phyloP scores from a whole-genome alignment of 2,113 vertebrate genomes.

The Haliaeetus leucogaster region DNA sequence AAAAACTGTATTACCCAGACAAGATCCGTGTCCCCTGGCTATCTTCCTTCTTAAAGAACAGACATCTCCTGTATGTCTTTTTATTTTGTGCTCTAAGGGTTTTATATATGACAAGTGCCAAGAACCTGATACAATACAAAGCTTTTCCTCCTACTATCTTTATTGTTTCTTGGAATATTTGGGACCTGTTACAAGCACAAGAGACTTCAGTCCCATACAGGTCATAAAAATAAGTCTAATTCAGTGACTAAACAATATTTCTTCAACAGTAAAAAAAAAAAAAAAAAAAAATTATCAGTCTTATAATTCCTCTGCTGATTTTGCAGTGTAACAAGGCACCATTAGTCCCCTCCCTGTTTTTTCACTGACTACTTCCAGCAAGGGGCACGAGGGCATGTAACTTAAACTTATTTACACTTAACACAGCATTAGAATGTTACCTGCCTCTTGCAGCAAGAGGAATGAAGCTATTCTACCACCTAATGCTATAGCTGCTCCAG shows the following conservation, averaged over 20 bases:
- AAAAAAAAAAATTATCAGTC: neutral
- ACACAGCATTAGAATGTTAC: neutral
- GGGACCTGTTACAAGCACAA: neutral
- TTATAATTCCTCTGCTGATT: neutral
- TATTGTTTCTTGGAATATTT: slow-evolving; percentile 4
- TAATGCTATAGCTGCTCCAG: neutral
- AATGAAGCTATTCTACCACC: neutral
- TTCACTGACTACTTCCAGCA: neutral
- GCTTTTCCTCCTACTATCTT: neutral
- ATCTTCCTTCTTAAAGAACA: neutral
- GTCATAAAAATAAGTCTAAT: neutral
- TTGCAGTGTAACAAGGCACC: neutral
- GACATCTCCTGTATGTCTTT: neutral
- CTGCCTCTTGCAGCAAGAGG: neutral
- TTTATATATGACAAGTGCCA: neutral
- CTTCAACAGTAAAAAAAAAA: neutral
- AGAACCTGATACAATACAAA: neutral
- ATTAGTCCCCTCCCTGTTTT: neutral
- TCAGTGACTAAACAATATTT: neutral
- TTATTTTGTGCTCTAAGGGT: neutral
- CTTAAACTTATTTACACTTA: neutral
- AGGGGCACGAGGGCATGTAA: neutral
- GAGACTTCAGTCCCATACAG: neutral
- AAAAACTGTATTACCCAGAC: neutral
- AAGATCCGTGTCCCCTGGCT: neutral